Conservation (phyloP, 2,888 invertebrate species). For the Drosophila prostipennis region DNA sequence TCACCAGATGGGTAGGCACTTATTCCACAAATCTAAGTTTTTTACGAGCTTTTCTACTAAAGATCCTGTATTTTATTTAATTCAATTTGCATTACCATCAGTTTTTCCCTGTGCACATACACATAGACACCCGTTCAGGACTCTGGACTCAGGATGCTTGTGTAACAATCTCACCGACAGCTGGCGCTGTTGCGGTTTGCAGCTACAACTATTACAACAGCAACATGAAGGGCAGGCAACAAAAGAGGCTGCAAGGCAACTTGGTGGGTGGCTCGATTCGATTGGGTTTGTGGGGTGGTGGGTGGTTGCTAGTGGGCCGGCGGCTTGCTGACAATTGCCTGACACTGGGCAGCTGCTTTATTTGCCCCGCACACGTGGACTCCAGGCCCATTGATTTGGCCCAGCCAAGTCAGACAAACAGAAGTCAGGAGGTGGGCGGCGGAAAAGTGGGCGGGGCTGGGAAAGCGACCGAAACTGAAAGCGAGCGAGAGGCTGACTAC, state of each 20-base stretch:
- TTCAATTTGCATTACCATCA: no score
- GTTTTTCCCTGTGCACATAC: slow-evolving; percentile 2
- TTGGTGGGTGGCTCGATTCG: background rate
- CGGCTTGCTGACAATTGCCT: slow-evolving; percentile 74
- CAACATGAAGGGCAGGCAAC: slow-evolving; percentile 27
- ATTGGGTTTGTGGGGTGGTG: background rate
- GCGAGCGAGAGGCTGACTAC: slow-evolving; percentile 44
- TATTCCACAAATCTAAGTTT: no score
- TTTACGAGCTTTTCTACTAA: no score
- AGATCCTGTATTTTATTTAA: no score
- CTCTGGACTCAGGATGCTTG: slow-evolving; percentile 26
- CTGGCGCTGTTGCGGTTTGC: slow-evolving; percentile 74
- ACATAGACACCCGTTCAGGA: slow-evolving; percentile 14
- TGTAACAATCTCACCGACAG: slow-evolving; percentile 78
- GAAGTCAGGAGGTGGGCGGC: slow-evolving; percentile 11
- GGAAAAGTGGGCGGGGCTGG: slow-evolving; percentile 1
- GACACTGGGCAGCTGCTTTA: slow-evolving; percentile 76
- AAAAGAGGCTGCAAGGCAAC: slow-evolving; percentile 30
- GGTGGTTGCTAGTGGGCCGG: slow-evolving; percentile 1
- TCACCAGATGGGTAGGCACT: no score
- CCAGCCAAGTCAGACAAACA: slow-evolving; percentile 60
- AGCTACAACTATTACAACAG: slow-evolving; percentile 70
- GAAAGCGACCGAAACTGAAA: slow-evolving; percentile 21
- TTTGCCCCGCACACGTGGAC: slow-evolving; percentile 69
- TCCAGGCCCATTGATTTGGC: slow-evolving; percentile 41